These are phyloP conservation scores for Zoanthus solanderi DNA, from an alignment of 92 coral and sea anemone species.

Conservation along the genomic window DNA sequence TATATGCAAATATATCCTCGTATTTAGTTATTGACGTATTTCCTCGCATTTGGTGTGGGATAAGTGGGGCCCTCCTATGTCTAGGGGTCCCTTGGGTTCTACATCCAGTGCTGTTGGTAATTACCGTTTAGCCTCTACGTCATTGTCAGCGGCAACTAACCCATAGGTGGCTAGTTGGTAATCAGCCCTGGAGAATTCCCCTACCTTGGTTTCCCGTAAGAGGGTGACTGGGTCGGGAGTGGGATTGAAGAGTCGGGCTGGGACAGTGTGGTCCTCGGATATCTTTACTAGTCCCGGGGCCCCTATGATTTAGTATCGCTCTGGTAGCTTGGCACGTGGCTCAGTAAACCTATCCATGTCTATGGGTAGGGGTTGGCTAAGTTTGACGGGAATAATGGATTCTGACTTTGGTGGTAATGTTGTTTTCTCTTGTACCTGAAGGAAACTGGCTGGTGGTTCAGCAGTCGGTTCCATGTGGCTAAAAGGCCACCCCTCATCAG, in stretches of 20 bases:
- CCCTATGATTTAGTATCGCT: too few relatives aligned
- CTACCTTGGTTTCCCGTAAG: slow-evolving; percentile 28
- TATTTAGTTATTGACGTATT: slow-evolving; percentile 25
- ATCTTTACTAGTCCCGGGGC: too few relatives aligned
- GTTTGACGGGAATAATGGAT: too few relatives aligned
- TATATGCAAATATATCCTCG: slow-evolving; percentile 54
- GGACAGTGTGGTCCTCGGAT: not conserved
- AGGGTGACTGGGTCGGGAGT: slow-evolving; percentile 34
- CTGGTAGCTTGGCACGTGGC: too few relatives aligned
- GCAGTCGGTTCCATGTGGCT: slow-evolving; percentile 7
- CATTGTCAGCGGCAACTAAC: not conserved
- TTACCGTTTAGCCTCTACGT: slow-evolving; percentile 28
- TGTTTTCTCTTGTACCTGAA: too few relatives aligned
- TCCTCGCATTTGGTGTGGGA: not conserved
- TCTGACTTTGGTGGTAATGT: too few relatives aligned
- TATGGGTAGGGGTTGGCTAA: too few relatives aligned
- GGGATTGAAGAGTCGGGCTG: slow-evolving; percentile 49
- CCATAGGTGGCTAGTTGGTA: slow-evolving; percentile 35
- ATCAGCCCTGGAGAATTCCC: not conserved
- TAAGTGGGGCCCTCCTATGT: slow-evolving; percentile 16
- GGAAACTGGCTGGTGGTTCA: not conserved
- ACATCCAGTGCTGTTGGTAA: slow-evolving; percentile 23
- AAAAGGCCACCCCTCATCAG: slow-evolving; percentile 9
- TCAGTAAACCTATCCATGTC: too few relatives aligned
- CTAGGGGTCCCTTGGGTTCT: slow-evolving; percentile 17